Percentiles rank a stretch among this genome's conserved stretches.
phyloP scores from a whole-genome alignment of 1,140 invertebrate genomes.

The Vollenhovia emeryi region DNA sequence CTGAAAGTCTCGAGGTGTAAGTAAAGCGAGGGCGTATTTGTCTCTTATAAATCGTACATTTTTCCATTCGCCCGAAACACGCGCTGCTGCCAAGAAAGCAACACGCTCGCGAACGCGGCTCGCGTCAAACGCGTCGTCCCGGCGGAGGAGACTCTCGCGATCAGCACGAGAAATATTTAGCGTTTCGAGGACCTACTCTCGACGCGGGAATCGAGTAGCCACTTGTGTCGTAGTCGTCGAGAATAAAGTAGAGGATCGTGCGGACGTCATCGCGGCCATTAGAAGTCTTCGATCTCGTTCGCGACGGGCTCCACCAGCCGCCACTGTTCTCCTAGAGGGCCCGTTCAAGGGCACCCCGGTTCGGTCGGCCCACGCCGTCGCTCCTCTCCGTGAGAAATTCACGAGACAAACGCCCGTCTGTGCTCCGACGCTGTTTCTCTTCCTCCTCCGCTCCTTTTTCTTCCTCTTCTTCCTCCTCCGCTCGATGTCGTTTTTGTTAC shows the following conservation, averaged over 20 bases:
- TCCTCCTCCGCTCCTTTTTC: not conserved
- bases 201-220: constrained; percentile 29
- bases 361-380: not conserved
- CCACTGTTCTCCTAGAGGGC: constrained; percentile 52
- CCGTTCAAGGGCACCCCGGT: constrained; percentile 38
- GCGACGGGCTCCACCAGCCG: constrained; percentile 40
- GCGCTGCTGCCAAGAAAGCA: not conserved
- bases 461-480: not conserved
- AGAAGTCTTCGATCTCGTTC: constrained; percentile 63
- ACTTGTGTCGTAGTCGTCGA: constrained; percentile 61
- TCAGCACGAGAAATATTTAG: constrained; percentile 37
- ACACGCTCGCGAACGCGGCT: not conserved
- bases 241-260: constrained; percentile 52
- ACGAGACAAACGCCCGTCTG: constrained; percentile 69
- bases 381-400: constrained; percentile 59
- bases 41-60: not conserved
- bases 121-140: constrained; percentile 27
- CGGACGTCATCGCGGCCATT: constrained; percentile 71
- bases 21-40: not conserved
- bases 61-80: not conserved
- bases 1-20: constrained; percentile 16
- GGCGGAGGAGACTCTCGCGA: not conserved
- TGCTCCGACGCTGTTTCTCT: constrained; percentile 24
- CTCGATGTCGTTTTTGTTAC: constrained; percentile 42
- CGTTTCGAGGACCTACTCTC: constrained; percentile 40